Base-by-base conservation (phyloP, 2,113 vertebrate species). In the Bolborhynchus lineola region DNA sequence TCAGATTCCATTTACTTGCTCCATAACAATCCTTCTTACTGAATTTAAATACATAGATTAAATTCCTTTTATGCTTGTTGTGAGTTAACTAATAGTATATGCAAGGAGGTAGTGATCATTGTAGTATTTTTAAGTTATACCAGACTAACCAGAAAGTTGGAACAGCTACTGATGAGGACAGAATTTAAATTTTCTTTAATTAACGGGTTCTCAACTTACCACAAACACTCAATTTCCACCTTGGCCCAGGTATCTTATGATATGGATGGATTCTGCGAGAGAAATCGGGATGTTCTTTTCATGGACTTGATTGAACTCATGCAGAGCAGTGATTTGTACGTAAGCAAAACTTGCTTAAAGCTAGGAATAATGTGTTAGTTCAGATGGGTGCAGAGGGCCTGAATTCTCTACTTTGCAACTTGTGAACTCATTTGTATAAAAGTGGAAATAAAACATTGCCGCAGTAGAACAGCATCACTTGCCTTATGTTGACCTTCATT, bases 321-420 rank as follows among this genome's bases (percentile, higher is more conserved):
- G 99, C 99, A 99, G 96, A 99, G 99, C 98, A 99, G 99, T 95
- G 99, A 99, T 95, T 98, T 98, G 99, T 99, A 98, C 98, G 99
- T 98, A 87, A 85, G 53, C 91, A 69, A 63, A 49, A 65, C 52
- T 77, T 76, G 76, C 71, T 91, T 69, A 49, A 19, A 86, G 92
- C 83, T 63, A 20, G 82, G 86, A 84, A 21, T 49, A 46, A 64
- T 2, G 0, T 82, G 28, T 47, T 68, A 70, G 67, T 53, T 91
- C 16, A 37, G 42, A 71, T 72, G 70, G 92, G 65, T 80, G 78
- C 86, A 55, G 47, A 78, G 49, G 76, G 88, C 82, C 72, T 76
- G 82, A 11, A 72, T 81, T 69, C 79, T n/a, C 53, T 49, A 16
- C 84, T 82, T 41, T 6, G 3, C 72, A 57, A 8, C 76, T 81